A percentile compares a stretch with the other conserved stretches of the same genome.
These are phyloP conservation scores for Pygoscelis adeliae DNA, from an alignment of 2,113 vertebrate species.

Conservation along the genomic window DNA sequence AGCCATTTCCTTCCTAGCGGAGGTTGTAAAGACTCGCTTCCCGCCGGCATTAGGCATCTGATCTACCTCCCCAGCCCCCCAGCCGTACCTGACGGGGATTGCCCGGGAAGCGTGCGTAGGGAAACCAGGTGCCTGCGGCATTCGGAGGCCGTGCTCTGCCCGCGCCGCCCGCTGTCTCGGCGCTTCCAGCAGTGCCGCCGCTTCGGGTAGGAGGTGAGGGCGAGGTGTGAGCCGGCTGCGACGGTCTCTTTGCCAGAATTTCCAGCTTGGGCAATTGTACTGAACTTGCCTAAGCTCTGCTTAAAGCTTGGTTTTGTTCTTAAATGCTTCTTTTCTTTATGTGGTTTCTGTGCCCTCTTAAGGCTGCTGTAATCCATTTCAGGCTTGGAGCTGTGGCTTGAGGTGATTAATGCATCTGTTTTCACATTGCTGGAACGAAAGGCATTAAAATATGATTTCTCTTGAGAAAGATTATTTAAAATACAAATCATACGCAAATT, in stretches of 20 bases:
- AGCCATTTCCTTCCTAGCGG: background rate
- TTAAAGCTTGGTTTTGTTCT: background rate
- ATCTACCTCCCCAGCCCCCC: background rate
- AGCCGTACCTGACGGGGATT: rapidly evolving
- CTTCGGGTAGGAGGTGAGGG: background rate
- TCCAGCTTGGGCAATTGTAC: background rate
- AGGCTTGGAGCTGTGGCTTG: background rate
- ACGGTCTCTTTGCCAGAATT: background rate
- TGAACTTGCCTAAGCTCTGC: background rate
- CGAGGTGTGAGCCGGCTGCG: background rate
- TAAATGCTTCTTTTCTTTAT: background rate
- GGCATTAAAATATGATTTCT: background rate
- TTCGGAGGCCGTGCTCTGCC: no score
- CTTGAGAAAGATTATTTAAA: background rate
- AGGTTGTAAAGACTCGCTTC: background rate
- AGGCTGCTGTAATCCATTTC: background rate
- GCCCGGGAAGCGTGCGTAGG: rapidly evolving
- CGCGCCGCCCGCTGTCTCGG: rapidly evolving
- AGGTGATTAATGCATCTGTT: background rate
- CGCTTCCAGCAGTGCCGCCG: background rate
- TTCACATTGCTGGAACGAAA: background rate
- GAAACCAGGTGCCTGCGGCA: background rate
- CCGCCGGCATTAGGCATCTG: no score
- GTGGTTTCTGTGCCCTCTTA: background rate
- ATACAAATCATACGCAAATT: background rate